Evolutionary conservation across 2,888 invertebrate genomes (phyloP), one percentile per base, ranked within the genome.

Genomic region (Ormyrus thymus): DNA sequence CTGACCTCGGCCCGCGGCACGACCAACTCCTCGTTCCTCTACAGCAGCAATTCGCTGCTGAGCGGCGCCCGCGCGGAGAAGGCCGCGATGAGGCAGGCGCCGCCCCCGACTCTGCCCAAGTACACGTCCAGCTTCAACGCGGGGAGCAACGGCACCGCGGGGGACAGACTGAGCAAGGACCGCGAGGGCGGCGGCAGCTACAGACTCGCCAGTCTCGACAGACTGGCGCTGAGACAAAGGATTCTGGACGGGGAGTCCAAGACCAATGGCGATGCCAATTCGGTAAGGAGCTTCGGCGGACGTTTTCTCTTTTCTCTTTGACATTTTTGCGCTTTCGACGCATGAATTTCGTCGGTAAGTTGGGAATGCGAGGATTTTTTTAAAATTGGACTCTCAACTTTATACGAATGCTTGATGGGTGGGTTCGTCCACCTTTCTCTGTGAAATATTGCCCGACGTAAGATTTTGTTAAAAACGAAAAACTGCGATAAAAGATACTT

Each of bases 151-250:
- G 89, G 91, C 76, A 90, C 88, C 69, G 89, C 93, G 84, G 91
- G 93, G 82, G 94, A 94, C 82, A 65, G 93, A 64, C 91, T 94
- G 79, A 93, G 93, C 84, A 92, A 94, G 80, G 94, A 94, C 83
- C 91, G 92, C 83, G 95, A 95, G 86, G 94, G 95, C 83, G 94
- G 95, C 85, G 94, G 95, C 85, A 95, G 95, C 75, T 96, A 96
- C 90, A 90, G 92, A 82, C 92, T 96, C 84, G 95, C 96, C 75
- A 96, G 96, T 89, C 92, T 96, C 82, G 96, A 96, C 90, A 93
- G 96, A 88, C 92, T 96, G 87, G 96, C 96, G 65, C 93, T 95
- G 84, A 92, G 96, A 80, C 96, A 96, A 90, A 94, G 96, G 88
- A 94, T 96, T 86, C 94, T 95, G 87, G 96, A 95, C 87, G 94